Evolutionary conservation across 2,797 vertebrate species (phyloP).

Genomic region (Amblyraja radiata): DNA sequence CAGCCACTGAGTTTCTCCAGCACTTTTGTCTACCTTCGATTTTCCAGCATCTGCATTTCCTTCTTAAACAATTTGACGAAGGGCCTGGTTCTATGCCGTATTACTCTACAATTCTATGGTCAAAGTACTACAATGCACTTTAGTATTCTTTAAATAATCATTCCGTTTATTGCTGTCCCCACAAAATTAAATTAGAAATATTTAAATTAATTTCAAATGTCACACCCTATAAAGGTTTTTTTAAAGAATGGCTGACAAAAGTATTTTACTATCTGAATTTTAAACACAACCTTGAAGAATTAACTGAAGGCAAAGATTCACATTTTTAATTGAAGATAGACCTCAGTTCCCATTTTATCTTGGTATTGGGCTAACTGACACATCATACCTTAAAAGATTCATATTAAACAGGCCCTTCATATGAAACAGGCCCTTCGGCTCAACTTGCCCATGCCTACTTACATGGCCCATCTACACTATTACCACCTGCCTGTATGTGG

Average conservation of each 20-base stretch:
- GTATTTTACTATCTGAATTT: background rate
- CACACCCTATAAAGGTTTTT: background rate
- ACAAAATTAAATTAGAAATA: background rate
- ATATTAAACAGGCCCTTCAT: too few species aligned
- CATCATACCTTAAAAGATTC: too few species aligned
- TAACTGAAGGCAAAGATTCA: background rate
- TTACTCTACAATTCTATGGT: background rate
- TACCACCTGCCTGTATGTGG: too few species aligned
- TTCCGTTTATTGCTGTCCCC: background rate
- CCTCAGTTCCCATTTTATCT: background rate
- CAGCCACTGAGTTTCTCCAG: too few species aligned
- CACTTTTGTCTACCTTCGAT: too few species aligned
- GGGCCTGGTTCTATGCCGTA: too few species aligned
- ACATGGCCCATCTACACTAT: too few species aligned
- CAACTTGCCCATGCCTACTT: too few species aligned
- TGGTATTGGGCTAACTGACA: background rate
- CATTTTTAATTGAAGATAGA: background rate
- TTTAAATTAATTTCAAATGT: conserved; percentile 1
- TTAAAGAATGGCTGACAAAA: background rate
- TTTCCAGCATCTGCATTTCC: too few species aligned
- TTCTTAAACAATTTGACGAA: too few species aligned
- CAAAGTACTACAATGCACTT: background rate
- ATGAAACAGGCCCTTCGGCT: too few species aligned
- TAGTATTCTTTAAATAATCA: background rate
- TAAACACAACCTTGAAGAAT: background rate